phyloP scores from a whole-genome alignment of 2,797 vertebrate genomes.

The Scolopax rusticola region DNA sequence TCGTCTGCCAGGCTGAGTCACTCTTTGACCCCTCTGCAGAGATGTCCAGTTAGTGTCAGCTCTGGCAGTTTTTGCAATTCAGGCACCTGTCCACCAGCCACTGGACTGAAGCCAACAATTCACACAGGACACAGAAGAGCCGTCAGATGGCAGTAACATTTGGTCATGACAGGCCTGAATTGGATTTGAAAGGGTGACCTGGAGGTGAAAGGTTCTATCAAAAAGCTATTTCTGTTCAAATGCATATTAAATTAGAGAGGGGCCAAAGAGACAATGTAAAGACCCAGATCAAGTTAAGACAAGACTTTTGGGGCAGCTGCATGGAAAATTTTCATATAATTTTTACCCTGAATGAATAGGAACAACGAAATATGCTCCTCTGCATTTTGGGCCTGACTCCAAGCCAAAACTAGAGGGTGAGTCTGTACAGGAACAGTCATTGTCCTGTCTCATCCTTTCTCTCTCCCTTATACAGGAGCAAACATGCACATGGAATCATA shows the following conservation, averaged over 20 bases:
- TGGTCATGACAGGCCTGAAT: slow-evolving; percentile 63
- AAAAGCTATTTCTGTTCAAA: slow-evolving; percentile 57
- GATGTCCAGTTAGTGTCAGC: slow-evolving; percentile 49
- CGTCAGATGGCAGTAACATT: slow-evolving; percentile 66
- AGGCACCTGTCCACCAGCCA: slow-evolving; percentile 66
- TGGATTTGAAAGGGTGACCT: slow-evolving; percentile 70
- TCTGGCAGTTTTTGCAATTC: slow-evolving; percentile 30
- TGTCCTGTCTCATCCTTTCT: background rate
- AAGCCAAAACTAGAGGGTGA: background rate
- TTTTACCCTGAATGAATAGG: background rate
- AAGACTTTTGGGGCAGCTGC: slow-evolving; percentile 34
- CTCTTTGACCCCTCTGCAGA: slow-evolving; percentile 50
- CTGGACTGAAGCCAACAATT: slow-evolving; percentile 57
- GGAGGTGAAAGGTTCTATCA: slow-evolving; percentile 65
- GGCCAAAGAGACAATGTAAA: slow-evolving; percentile 26
- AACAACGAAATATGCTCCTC: background rate
- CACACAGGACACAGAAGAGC: slow-evolving; percentile 42
- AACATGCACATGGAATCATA: background rate
- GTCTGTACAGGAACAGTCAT: background rate
- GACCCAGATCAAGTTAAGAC: slow-evolving; percentile 47
- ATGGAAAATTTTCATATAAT: background rate
- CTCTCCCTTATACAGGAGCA: background rate
- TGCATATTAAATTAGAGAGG: slow-evolving; percentile 62
- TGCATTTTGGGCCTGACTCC: background rate
- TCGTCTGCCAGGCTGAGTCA: slow-evolving; percentile 22